Percentiles rank a stretch among this genome's conserved stretches.
phyloP scores from a whole-genome alignment of 2,113 vertebrate species.

The Clarias gariepinus region DNA sequence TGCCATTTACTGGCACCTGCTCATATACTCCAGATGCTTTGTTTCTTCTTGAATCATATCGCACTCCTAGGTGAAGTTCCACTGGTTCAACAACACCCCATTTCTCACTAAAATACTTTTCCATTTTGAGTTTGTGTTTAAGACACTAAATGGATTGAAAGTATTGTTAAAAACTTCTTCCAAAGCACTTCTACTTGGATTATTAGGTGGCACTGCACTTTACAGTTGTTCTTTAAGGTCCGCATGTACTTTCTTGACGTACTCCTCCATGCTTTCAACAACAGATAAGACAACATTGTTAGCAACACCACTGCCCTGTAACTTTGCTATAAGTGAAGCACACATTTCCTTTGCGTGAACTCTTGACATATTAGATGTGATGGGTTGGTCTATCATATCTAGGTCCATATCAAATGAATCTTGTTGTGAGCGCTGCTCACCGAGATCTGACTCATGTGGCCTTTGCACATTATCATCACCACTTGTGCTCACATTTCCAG shows the following conservation, averaged over 20 bases:
- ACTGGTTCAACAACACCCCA: background rate
- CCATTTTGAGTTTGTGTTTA: background rate
- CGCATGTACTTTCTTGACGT: background rate
- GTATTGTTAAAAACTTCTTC: background rate
- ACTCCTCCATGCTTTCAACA: background rate
- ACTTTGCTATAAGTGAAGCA: background rate
- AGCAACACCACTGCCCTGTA: background rate
- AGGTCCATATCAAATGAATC: no score
- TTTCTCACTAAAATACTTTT: background rate
- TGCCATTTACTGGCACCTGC: constrained; percentile 16
- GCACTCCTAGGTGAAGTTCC: constrained; percentile 12
- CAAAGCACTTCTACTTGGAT: no score
- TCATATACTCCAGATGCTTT: constrained; percentile 16
- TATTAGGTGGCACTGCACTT: no score
- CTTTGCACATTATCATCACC: no score
- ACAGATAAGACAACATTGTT: background rate
- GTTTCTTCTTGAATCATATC: constrained; percentile 24
- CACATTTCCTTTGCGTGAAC: background rate
- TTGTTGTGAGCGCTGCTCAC: no score
- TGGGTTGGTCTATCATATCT: no score
- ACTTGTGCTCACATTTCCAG: no score
- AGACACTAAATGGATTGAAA: no score
- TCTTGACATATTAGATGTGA: no score
- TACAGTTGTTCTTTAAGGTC: no score
- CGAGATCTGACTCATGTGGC: no score